phyloP scores from a whole-genome alignment of 2,888 invertebrate genomes.

The Emmelina monodactyla region DNA sequence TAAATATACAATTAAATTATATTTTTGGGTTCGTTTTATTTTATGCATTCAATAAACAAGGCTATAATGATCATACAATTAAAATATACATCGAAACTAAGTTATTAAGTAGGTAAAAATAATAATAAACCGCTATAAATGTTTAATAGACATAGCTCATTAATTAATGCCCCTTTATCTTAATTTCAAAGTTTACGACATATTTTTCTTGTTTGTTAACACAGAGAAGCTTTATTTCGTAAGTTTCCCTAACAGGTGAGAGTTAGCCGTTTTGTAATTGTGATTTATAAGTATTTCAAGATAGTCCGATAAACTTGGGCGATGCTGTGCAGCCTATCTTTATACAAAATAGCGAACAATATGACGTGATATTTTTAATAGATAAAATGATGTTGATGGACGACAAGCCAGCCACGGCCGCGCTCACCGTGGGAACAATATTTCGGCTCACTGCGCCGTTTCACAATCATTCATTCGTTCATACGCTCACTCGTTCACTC shows the following conservation, averaged over 20 bases:
- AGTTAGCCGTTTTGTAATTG: conserved; percentile 38
- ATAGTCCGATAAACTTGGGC: conserved; percentile 51
- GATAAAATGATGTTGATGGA: conserved; percentile 64
- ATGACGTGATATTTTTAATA: conserved; percentile 65
- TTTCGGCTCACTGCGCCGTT: conserved; percentile 48
- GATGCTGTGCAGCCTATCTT: conserved; percentile 42
- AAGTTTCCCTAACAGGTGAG: conserved; percentile 24
- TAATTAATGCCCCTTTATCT: too few relatives aligned
- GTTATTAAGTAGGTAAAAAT: too few relatives aligned
- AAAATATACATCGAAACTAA: too few relatives aligned
- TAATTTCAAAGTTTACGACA: too few relatives aligned
- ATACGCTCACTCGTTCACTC: too few relatives aligned
- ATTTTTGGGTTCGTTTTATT: too few relatives aligned
- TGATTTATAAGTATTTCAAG: conserved; percentile 55
- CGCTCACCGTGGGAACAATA: conserved; percentile 56
- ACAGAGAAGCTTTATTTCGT: conserved; percentile 16
- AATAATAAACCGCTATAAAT: too few relatives aligned
- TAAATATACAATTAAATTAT: too few relatives aligned
- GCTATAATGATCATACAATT: too few relatives aligned
- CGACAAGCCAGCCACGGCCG: conserved; percentile 37
- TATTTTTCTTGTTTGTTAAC: too few relatives aligned
- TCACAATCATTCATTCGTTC: conserved; percentile 48
- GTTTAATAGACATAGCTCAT: too few relatives aligned
- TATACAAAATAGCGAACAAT: conserved; percentile 61
- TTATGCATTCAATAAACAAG: too few relatives aligned